Evolutionary conservation across 2,797 vertebrate species (phyloP).

Genomic region (Lindbergichthys nudifrons): DNA sequence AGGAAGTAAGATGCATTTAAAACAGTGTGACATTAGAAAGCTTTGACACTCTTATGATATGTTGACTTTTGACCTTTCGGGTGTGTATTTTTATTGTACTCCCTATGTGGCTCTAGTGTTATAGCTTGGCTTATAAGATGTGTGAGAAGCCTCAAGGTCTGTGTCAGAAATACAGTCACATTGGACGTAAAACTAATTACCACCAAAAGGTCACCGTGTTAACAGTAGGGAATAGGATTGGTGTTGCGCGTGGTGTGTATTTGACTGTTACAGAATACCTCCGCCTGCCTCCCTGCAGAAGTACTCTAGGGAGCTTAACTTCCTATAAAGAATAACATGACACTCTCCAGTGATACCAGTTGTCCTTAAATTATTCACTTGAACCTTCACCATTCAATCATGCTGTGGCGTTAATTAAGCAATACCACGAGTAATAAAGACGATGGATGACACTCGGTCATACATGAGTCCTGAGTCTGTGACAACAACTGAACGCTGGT

Average conservation of each 20-base stretch:
- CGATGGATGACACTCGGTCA: constrained; percentile 79
- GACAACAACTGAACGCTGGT: constrained; percentile 76
- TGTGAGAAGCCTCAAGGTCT: constrained; percentile 32
- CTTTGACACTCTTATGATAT: constrained; percentile 2
- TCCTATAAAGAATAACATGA: constrained; percentile 61
- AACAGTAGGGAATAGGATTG: constrained; percentile 11
- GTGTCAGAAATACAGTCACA: constrained; percentile 59
- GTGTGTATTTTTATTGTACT: constrained; percentile 19
- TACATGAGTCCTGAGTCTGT: constrained; percentile 62
- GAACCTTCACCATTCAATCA: constrained; percentile 78
- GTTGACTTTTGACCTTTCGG: constrained; percentile 33
- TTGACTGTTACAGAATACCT: not conserved
- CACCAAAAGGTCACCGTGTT: constrained; percentile 51
- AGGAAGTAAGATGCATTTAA: not conserved
- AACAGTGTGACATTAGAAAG: not conserved
- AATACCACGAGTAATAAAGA: constrained; percentile 81
- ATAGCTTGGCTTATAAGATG: constrained; percentile 48
- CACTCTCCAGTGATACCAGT: constrained; percentile 73
- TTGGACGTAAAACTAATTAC: constrained; percentile 56
- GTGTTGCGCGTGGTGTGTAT: constrained; percentile 3
- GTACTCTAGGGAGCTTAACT: constrained; percentile 27
- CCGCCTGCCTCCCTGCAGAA: not conserved
- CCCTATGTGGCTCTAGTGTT: constrained; percentile 36
- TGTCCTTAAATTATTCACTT: constrained; percentile 84
- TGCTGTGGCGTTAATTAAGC: constrained; percentile 82